Base-by-base conservation (phyloP, 1,140 invertebrate genomes). In the Drosophila ananassae region DNA sequence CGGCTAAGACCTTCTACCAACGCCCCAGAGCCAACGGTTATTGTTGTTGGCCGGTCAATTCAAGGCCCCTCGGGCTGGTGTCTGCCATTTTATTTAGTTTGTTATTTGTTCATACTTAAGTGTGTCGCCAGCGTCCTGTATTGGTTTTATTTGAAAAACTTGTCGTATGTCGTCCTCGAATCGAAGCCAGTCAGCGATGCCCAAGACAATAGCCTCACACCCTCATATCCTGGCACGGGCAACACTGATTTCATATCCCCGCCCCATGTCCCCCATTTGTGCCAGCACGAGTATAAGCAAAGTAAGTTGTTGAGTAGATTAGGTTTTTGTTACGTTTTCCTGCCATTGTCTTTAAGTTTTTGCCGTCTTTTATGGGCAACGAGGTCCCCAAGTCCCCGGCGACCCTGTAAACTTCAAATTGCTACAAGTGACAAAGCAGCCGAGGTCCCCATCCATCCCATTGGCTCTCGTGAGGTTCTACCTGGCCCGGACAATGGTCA, bases 391-490 rank as follows among this genome's bases (percentile, higher is more conserved):
- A 60, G 58, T 85, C 82, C 82, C 82, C 78, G 53, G 78, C 82
- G 82, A 87, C 78, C 82, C 82, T 87, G 82, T 87, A 87, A 87
- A 87, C 82, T 87, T 87, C 82, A 87, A 87, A 87, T 87, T 87
- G 82, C 82, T 81, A 82, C 82, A 78, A 72, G 69, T 78, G 62
- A 87, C 82, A 82, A 59, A 64, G 53, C 73, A 57, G 34, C 58
- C 57, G 25, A 21, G 46, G 44, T 30, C 50, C 48, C n/a, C 22
- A 17, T 37, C 37, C 34, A 47, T 17, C 22, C 6, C 25, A 17
- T 37, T 13, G 9, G 22, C 47, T 41, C 59, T 60, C 24, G 24
- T 30, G 25, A 28, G 60, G n/a, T 24, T 62, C 17, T 21, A 21
- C 41, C 34, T 13, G 22, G 28, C 24, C 32, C 32, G 63, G 67